A percentile compares a stretch with the other conserved stretches of the same genome.
Conservation (phyloP, 64 coral and sea anemone species). For the Montipora foliosa region DNA sequence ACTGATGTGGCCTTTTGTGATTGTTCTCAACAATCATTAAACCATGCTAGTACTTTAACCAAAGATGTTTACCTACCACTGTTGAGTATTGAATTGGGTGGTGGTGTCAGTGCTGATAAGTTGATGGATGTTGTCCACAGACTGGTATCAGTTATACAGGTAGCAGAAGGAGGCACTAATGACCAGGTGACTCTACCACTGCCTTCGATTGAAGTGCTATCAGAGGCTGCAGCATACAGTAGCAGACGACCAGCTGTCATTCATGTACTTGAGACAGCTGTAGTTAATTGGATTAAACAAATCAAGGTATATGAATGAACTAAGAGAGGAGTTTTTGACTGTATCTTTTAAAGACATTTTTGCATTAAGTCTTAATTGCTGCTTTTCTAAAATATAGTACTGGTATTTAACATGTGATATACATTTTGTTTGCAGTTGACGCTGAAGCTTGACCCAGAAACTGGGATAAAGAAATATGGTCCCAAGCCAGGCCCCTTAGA, state of each 20-base stretch:
- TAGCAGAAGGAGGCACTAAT: constrained; percentile 79
- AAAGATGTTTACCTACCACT: constrained; percentile 99
- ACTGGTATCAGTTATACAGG: constrained; percentile 88
- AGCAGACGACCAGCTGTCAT: constrained; percentile 94
- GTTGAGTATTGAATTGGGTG: constrained; percentile 98
- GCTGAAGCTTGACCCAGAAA: constrained; percentile 94
- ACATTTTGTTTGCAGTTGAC: constrained; percentile 62
- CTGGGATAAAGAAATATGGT: constrained; percentile 83
- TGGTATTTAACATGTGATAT: too few species aligned
- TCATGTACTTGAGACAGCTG: constrained; percentile 97
- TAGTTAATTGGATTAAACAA: constrained; percentile 98
- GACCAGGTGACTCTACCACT: constrained; percentile 90
- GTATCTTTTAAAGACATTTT: too few species aligned
- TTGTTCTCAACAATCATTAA: constrained; percentile 82
- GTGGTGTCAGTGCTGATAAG: constrained; percentile 96
- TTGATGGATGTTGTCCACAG: constrained; percentile 98
- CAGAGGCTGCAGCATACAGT: constrained; percentile 98
- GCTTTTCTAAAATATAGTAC: too few species aligned
- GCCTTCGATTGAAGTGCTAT: constrained; percentile 96
- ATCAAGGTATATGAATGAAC: constrained; percentile 70
- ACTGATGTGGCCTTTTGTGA: constrained; percentile 96
- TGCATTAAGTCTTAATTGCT: too few species aligned
- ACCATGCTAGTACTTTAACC: constrained; percentile 68
- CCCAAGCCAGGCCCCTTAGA: constrained; percentile 82
- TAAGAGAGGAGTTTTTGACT: neutral